Percentiles rank a stretch among this genome's conserved stretches.
phyloP scores from a whole-genome alignment of 2,797 vertebrate species.

The Trachurus trachurus region DNA sequence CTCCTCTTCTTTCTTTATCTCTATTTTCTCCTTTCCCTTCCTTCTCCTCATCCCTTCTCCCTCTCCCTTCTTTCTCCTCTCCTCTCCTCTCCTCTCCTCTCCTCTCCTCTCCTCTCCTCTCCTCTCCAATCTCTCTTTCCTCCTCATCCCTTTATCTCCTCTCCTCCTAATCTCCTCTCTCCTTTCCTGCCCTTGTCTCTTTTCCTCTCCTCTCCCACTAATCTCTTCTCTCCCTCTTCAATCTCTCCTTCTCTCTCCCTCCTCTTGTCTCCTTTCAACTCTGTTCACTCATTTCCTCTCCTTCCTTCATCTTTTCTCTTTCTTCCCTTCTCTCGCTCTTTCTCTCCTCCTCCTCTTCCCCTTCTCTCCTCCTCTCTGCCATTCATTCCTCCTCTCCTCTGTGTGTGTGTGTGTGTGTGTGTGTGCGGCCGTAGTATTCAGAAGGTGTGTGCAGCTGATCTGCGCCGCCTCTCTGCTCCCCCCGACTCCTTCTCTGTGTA shows the following conservation, averaged over 20 bases:
- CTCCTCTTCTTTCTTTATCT: neutral
- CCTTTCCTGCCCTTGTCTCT: neutral
- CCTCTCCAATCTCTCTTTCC: conserved; percentile 67
- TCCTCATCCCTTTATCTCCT: neutral
- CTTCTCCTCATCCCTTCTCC: neutral
- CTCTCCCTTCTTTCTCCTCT: neutral
- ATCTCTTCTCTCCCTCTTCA: no score
- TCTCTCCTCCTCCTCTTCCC: neutral
- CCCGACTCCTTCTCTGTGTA: conserved; percentile 99
- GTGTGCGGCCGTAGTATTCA: conserved; percentile 92
- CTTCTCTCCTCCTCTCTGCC: neutral
- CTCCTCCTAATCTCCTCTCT: neutral
- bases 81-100: neutral
- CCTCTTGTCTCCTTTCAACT: neutral
- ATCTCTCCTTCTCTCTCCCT: neutral
- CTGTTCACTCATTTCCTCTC: neutral
- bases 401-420: conserved; percentile 51
- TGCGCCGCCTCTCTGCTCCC: conserved; percentile 98
- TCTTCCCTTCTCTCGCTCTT: no score
- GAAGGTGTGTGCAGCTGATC: conserved; percentile 97
- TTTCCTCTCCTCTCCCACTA: neutral
- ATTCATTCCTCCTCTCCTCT: conserved; percentile 63
- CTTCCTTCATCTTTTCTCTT: neutral
- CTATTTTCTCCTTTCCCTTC: neutral
- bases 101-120: conserved; percentile 8